Conservation (phyloP, 92 coral and sea anemone species). For the Phenganax stokvisi region DNA sequence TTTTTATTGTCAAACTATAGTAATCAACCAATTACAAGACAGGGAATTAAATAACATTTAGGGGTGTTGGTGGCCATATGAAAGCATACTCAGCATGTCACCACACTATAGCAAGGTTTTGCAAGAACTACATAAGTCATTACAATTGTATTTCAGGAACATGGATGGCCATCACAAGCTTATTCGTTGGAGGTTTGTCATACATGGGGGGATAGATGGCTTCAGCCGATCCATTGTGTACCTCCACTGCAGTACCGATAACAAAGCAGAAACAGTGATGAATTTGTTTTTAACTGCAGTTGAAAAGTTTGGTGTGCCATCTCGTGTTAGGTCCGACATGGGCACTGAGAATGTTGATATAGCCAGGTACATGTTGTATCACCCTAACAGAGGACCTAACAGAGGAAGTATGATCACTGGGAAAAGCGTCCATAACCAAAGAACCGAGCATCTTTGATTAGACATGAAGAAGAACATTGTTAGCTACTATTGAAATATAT, state of each 20-base stretch:
- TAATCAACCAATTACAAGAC: too few relatives aligned
- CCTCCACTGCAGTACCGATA: constrained; percentile 42
- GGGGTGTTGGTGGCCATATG: background rate
- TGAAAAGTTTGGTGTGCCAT: constrained; percentile 19
- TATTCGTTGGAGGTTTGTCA: constrained; percentile 47
- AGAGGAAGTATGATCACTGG: constrained; percentile 50
- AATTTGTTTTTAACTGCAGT: constrained; percentile 30
- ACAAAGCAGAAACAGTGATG: constrained; percentile 36
- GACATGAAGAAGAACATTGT: constrained; percentile 53
- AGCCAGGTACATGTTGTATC: constrained; percentile 45
- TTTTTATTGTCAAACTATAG: too few relatives aligned
- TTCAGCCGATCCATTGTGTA: constrained; percentile 40
- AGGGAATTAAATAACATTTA: too few relatives aligned
- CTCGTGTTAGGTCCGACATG: constrained; percentile 40
- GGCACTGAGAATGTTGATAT: constrained; percentile 51
- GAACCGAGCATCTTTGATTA: constrained; percentile 45
- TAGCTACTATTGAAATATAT: constrained; percentile 45
- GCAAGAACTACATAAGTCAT: background rate
- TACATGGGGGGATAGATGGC: constrained; percentile 47
- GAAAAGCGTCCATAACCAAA: constrained; percentile 44
- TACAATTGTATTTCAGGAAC: constrained; percentile 27
- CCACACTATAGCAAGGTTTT: background rate
- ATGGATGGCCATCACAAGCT: constrained; percentile 48
- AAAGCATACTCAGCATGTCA: background rate
- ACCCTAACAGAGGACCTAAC: constrained; percentile 45